Base-by-base conservation (phyloP, 2,797 vertebrate genomes). In the Pseudocheirus occidentalis region DNA sequence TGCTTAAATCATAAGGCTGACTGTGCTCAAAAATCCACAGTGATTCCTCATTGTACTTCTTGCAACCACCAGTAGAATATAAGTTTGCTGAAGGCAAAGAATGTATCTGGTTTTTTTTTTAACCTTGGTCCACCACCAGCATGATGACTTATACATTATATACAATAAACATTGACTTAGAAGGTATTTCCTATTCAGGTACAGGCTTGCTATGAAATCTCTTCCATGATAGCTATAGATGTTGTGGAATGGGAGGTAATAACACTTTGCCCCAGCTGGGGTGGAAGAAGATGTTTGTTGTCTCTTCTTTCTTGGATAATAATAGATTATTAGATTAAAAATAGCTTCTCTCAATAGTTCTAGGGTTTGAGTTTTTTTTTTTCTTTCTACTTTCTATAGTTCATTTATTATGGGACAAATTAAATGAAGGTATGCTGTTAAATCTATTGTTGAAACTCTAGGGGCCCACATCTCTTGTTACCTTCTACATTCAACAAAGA, bases 401-500 rank as follows among this genome's bases (percentile, higher is more conserved):
- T 27, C 40, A 46, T 81, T 81, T 9, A 46, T 73, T 46, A 81
- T 81, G 9, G 40, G 92, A 93, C n/a, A 5, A 55, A 31, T 87
- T 81, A n/a, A 50, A 55, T 93, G 29, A 40, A 95, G 87, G 46
- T 58, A 29, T 46, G 34, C 29, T 95, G 90, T 57, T 59, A 81
- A n/a, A 96, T 55, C 24, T 53, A 50, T 24, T 95, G 92, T 66
- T 59, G 81, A n/a, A 96, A 59, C 34, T 59, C 28, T 92, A 87
- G 93, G 62, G 55, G 95, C 92, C 29, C 95, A 29, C 3, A 14
- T 94, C 21, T 91, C 31, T 90, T 55, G 73, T 34, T 92, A 21
- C 57, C 13, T 90, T 29, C 2, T 46, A 59, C n/a, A 57, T 93
- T 27, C 18, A 91, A 91, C 53, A 56, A 93, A 28, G 50, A 92